Conservation (phyloP, 2,888 invertebrate species). For the Lasioglossum pauxillum region DNA sequence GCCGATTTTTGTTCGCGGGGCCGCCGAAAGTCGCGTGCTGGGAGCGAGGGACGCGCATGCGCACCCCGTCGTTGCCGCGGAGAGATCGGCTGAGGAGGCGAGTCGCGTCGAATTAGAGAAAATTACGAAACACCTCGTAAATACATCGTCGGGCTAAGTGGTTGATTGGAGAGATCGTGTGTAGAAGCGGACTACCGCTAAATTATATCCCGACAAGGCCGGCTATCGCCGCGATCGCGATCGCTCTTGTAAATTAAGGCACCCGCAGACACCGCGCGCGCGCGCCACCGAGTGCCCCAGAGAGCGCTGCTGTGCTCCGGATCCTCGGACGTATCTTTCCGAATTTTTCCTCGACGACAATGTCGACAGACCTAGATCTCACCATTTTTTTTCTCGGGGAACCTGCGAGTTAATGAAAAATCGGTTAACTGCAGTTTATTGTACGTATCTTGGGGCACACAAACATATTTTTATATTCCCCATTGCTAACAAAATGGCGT, state of each 20-base stretch:
- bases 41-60: background rate
- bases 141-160: conserved; percentile 84
- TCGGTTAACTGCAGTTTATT: background rate
- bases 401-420: too few relatives aligned
- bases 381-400: background rate
- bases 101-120: conserved; percentile 82
- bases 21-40: conserved; percentile 38
- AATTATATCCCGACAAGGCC: conserved; percentile 82
- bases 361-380: background rate
- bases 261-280: conserved; percentile 57
- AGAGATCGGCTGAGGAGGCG: conserved; percentile 35
- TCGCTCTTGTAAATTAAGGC: conserved; percentile 75
- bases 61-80: background rate
- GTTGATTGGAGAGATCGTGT: conserved; percentile 82
- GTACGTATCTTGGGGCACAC: too few relatives aligned
- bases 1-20: background rate
- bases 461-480: background rate
- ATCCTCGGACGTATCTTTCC: background rate
- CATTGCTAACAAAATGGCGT: background rate
- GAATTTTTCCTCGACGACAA: background rate
- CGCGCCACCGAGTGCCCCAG: background rate
- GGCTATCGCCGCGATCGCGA: conserved; percentile 76
- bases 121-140: conserved; percentile 84
- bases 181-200: conserved; percentile 82
- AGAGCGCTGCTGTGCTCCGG: background rate